These are phyloP conservation scores for Ylistrum balloti DNA, from an alignment of 1,140 invertebrate species.

Conservation along the genomic window DNA sequence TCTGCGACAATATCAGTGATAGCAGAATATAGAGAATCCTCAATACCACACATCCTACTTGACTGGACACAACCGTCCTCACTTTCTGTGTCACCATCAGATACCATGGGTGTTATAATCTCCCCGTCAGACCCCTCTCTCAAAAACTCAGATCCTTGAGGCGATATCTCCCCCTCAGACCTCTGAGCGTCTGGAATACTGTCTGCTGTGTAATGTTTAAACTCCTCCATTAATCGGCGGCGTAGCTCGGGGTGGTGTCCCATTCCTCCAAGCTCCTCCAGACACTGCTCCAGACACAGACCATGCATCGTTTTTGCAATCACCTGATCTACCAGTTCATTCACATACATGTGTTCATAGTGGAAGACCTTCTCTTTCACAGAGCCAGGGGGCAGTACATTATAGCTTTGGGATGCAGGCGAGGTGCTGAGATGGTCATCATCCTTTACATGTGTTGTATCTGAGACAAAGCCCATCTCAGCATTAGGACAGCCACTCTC, in stretches of 20 bases:
- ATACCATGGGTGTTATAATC: not conserved
- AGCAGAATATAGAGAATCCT: not conserved
- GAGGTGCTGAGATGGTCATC: not conserved
- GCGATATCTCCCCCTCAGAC: not conserved
- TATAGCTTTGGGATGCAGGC: not conserved
- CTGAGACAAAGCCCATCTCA: not conserved
- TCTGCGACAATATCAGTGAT: not conserved
- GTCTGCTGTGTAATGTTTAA: not conserved
- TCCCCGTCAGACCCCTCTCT: not conserved
- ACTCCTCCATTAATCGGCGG: not conserved
- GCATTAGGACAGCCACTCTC: not conserved
- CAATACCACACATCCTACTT: not conserved
- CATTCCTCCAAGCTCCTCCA: not conserved
- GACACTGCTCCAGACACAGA: not conserved
- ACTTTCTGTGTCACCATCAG: not conserved
- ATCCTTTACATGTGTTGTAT: not conserved
- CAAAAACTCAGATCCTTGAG: not conserved
- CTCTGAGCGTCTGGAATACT: not conserved
- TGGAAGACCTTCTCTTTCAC: not conserved
- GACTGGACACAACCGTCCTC: not conserved
- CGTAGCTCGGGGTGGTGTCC: not conserved
- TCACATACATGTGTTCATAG: slow-evolving; percentile 4
- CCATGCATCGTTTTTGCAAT: not conserved
- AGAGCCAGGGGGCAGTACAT: not conserved
- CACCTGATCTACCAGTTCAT: slow-evolving; percentile 13